phyloP scores from a whole-genome alignment of 2,888 invertebrate species.

The Caenorhabditis imperialis region DNA sequence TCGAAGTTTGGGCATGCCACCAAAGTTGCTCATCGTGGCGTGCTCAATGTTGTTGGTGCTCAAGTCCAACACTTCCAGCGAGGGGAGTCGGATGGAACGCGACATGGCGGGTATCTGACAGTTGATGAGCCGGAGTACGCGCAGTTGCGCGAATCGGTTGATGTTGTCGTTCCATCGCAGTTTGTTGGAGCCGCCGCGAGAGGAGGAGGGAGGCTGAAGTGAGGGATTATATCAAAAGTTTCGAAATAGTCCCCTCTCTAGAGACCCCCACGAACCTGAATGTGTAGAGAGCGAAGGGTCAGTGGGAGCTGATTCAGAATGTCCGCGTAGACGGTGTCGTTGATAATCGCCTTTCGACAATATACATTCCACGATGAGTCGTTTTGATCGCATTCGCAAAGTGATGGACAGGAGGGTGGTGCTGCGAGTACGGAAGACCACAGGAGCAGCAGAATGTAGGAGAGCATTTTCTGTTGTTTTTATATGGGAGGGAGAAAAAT shows the following conservation, averaged over 20 bases:
- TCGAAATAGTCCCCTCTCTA: not conserved
- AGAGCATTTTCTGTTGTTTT: constrained; percentile 13
- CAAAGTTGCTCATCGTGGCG: constrained; percentile 73
- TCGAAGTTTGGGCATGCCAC: constrained; percentile 80
- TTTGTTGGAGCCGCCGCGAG: constrained; percentile 60
- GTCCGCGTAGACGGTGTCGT: constrained; percentile 67
- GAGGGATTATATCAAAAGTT: no score
- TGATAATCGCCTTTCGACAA: constrained; percentile 70
- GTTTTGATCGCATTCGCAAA: constrained; percentile 71
- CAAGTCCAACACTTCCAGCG: constrained; percentile 72
- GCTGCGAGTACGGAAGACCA: constrained; percentile 4
- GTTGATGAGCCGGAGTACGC: constrained; percentile 67
- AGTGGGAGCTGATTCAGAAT: constrained; percentile 69
- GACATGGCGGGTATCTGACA: constrained; percentile 73
- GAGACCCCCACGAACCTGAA: constrained; percentile 66
- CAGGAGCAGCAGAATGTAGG: constrained; percentile 22
- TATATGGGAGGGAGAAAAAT: constrained; percentile 15
- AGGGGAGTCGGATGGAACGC: constrained; percentile 68
- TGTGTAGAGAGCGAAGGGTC: constrained; percentile 72
- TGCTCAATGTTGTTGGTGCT: constrained; percentile 66
- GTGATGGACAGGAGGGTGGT: constrained; percentile 58
- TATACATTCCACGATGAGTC: constrained; percentile 62
- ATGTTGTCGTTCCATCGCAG: constrained; percentile 72
- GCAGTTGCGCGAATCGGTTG: constrained; percentile 74
- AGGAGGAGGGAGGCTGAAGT: constrained; percentile 36